A percentile compares a stretch with the other conserved stretches of the same genome.
Conservation (phyloP, 92 coral and sea anemone species). For the Parazoanthus swiftii region DNA sequence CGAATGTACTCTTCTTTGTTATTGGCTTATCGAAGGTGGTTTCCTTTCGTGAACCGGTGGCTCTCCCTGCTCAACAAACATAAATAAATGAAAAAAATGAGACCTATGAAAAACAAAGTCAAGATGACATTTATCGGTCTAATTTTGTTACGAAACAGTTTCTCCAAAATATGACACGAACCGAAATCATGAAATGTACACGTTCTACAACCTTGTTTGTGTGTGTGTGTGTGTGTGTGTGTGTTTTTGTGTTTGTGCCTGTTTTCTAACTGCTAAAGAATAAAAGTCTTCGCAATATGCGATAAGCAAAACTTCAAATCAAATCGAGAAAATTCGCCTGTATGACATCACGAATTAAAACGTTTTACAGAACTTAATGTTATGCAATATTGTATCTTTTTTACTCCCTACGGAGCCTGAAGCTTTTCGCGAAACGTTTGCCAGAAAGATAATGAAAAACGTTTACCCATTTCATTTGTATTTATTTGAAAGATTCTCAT, state of each 20-base stretch:
- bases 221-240: too few relatives aligned
- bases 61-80: neutral
- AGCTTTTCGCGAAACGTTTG: neutral
- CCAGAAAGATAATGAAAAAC: neutral
- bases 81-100: neutral
- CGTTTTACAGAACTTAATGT: neutral
- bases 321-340: neutral
- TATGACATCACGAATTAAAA: neutral
- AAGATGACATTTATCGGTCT: neutral
- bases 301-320: neutral
- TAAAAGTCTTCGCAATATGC: neutral
- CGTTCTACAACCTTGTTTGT: neutral
- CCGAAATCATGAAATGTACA: neutral
- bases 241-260: too few relatives aligned
- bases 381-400: conserved; percentile 5
- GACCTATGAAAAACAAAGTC: neutral
- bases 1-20: neutral
- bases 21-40: neutral
- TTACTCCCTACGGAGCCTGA: neutral
- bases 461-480: conserved; percentile 6
- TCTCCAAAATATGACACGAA: neutral
- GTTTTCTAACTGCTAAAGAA: neutral
- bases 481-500: conserved; percentile 1
- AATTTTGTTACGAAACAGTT: neutral
- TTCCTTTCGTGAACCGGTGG: neutral